Conservation (phyloP, 2,797 vertebrate species). For the Eutrigla gurnardus region DNA sequence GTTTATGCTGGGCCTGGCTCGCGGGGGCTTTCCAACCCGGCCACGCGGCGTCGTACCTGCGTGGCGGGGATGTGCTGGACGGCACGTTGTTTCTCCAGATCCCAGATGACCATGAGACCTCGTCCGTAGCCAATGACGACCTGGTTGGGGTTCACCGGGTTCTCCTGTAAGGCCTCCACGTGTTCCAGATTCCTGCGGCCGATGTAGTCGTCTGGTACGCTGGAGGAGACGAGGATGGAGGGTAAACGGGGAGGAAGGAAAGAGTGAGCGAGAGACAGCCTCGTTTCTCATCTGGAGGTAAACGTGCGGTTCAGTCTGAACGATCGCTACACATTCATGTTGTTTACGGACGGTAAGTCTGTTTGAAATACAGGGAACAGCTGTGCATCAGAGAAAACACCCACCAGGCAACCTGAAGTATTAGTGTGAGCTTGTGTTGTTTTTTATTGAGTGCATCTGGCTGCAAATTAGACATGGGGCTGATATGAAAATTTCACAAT, state of each 20-base stretch:
- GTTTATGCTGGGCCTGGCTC: not conserved
- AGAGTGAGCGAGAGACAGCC: not conserved
- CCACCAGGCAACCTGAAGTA: not conserved
- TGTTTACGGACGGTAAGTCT: not conserved
- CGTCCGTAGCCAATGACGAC: slow-evolving; percentile 94
- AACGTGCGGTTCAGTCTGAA: not conserved
- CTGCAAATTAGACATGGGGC: too few species aligned
- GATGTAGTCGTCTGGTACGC: slow-evolving; percentile 91
- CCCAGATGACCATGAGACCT: slow-evolving; percentile 94
- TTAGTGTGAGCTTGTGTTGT: not conserved
- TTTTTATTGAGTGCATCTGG: not conserved
- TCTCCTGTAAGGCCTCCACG: slow-evolving; percentile 92
- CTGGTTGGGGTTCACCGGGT: slow-evolving; percentile 87
- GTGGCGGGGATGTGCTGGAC: slow-evolving; percentile 89
- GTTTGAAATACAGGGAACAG: not conserved
- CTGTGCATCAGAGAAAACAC: not conserved
- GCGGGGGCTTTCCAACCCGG: too few species aligned
- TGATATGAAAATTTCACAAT: too few species aligned
- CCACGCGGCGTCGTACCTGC: slow-evolving; percentile 83
- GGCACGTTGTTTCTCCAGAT: slow-evolving; percentile 82
- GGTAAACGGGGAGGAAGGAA: not conserved
- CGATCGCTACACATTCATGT: slow-evolving; percentile 2
- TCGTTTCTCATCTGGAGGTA: not conserved
- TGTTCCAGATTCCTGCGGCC: slow-evolving; percentile 91
- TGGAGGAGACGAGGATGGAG: slow-evolving; percentile 52